Base-by-base conservation (phyloP, 2,888 invertebrate species). In the Xestoiulus laeticollis region DNA sequence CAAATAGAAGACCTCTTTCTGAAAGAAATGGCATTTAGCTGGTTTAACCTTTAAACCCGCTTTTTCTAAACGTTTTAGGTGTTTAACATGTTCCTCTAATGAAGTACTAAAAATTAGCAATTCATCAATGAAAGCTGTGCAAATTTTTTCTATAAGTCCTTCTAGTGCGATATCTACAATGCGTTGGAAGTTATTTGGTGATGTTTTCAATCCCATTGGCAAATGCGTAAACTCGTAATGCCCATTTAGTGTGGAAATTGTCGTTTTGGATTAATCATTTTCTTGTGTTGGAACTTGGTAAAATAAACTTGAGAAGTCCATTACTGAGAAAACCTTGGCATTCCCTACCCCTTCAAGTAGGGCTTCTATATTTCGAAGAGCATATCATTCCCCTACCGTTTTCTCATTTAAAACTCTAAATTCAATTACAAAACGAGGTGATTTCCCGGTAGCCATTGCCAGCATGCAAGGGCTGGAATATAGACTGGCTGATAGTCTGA, bases 231-330 rank as follows among this genome's bases (percentile, higher is more conserved):
- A 89, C 83, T 89, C 87, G 38, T 88, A 89, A 30, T 87, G 89
- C 0, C 89, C 89, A 83, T 87, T 82, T 16, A 87, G 86, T 22
- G 88, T 87, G 26, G 82, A 78, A 30, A 89, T 88, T 5, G 89
- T 89, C 19, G 87, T 89, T 82, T 88, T 89, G 59, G 68, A 68
- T 26, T 85, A 43, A 16, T 88, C 87, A 59, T 83, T 38, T 14
- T 83, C 44, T 1, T 59, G 8, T 30, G 89, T 78, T 33, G 53
- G 86, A 16, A 89, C 59, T 59, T 88, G 89, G n/a, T 84, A 89
- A 38, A 88, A 89, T 1, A 88, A 88, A 12, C 86, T 48, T 4
- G 44, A 90, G 33, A 91, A 87, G 86, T 92, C 91, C 0, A 92
- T 88, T 0, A 90, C 90, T 0, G 91, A 91, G 43, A 89, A 88